Evolutionary conservation across 2,797 vertebrate genomes (phyloP).

Genomic region (Rhadinocentrus ornatus): DNA sequence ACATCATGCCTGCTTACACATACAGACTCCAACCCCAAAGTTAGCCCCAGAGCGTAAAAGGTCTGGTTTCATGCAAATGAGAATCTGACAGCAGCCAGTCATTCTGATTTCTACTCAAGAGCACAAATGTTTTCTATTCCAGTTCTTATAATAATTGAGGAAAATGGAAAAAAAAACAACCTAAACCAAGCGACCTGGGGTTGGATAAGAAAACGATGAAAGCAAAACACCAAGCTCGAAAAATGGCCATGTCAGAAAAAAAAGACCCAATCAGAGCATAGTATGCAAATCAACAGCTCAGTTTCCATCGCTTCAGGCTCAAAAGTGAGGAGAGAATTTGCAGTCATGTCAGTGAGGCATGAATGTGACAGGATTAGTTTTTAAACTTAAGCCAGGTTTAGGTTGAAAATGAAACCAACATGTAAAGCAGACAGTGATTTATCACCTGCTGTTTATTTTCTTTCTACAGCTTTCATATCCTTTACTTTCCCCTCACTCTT

Average conservation of each 20-base stretch:
- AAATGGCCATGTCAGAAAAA: not conserved
- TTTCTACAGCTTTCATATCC: not conserved
- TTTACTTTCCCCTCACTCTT: no score
- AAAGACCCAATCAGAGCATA: slow-evolving; percentile 4
- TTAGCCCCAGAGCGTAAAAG: not conserved
- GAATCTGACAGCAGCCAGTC: not conserved
- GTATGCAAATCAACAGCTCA: slow-evolving; percentile 32
- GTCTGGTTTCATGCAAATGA: not conserved
- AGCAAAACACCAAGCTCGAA: not conserved
- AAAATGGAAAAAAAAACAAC: not conserved
- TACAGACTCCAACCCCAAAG: not conserved
- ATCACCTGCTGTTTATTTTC: not conserved
- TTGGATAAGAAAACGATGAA: not conserved
- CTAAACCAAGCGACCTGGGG: not conserved
- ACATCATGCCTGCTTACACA: not conserved
- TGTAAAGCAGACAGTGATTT: slow-evolving; percentile 1
- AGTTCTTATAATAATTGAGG: not conserved
- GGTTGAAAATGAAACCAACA: not conserved
- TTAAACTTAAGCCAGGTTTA: slow-evolving; percentile 2
- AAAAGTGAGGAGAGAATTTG: not conserved
- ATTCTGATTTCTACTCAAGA: not conserved
- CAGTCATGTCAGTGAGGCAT: not conserved
- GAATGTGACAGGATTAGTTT: slow-evolving; percentile 12
- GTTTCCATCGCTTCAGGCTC: slow-evolving; percentile 9
- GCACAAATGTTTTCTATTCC: not conserved